Evolutionary conservation across 2,888 invertebrate genomes (phyloP), one percentile per base, ranked within the genome.

Genomic region (Plebejus anna): DNA sequence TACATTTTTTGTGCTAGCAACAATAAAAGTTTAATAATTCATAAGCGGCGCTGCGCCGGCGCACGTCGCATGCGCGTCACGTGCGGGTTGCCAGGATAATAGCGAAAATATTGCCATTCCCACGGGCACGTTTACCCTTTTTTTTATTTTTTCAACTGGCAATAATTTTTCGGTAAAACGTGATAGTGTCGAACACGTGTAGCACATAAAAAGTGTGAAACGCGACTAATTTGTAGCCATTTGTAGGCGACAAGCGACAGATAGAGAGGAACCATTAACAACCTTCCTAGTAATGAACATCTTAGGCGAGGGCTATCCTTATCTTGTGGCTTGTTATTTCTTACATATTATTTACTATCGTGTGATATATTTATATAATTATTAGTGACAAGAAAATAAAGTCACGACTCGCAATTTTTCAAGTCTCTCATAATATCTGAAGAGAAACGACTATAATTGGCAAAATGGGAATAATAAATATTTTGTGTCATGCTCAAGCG

Each of bases 11-110:
- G 86, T 85, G 82, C 81, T 81, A 82, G 84, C 85, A 86, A 92
- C 92, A 92, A 92, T 92, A 93, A 91, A 91, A 88, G 87, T 87
- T 92, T 86, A 92, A 93, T 93, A 92, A 93, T 93, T 92, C 92
- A 93, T 93, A 92, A 90, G 91, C 32, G 79, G 83, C 81, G 83
- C 83, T 82, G 79, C 78, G 81, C 79, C 82, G 79, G 78, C 78
- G 77, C 78, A 85, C 36, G 75, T 86, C 84, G 88, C 87, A 89
- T 87, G 85, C 91, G 84, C 81, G 81, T 90, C 91, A 90, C 91
- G 91, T 90, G 90, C 89, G 82, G 87, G 88, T 88, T 87, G 83
- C 86, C 82, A 83, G 85, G 87, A 89, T 90, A 87, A 84, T 83
- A 85, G 86, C 86, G 84, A 87, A 88, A 88, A 88, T 88, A 89